A percentile compares a stretch with the other conserved stretches of the same genome.
These are phyloP conservation scores for Lithophane socia DNA, from an alignment of 2,888 invertebrate genomes.

Conservation along the genomic window DNA sequence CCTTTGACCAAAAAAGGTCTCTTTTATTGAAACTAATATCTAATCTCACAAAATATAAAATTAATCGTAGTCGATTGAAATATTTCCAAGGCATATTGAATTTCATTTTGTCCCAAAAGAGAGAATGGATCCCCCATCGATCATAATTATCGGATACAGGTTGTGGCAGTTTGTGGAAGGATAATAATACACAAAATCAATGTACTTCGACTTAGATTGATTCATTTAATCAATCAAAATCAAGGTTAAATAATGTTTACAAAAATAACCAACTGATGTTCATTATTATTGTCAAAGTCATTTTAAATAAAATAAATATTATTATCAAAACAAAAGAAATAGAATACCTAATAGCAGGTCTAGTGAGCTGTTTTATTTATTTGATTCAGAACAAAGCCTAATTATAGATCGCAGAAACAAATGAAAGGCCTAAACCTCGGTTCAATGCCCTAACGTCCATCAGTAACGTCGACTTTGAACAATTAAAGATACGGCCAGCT, in stretches of 20 bases:
- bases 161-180: slow-evolving; percentile 50
- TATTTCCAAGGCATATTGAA: slow-evolving; percentile 61
- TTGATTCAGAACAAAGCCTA: background rate
- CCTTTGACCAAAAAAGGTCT: slow-evolving; percentile 43
- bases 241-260: background rate
- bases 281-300: background rate
- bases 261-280: background rate
- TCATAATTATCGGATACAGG: slow-evolving; percentile 64
- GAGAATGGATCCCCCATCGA: slow-evolving; percentile 61
- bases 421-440: background rate
- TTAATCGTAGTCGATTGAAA: slow-evolving; percentile 53
- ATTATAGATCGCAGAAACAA: background rate
- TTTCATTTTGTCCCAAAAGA: slow-evolving; percentile 55
- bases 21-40: slow-evolving; percentile 50
- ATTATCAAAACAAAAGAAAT: slow-evolving; percentile 6
- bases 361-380: background rate
- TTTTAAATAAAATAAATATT: background rate
- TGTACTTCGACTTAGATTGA: slow-evolving; percentile 62
- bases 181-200: slow-evolving; percentile 63
- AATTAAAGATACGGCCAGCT: slow-evolving; percentile 32
- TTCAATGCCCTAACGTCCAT: slow-evolving; percentile 27
- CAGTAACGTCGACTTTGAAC: slow-evolving; percentile 13
- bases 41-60: slow-evolving; percentile 50
- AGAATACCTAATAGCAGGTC: background rate
- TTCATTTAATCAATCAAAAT: slow-evolving; percentile 57